Percentiles rank a stretch among this genome's conserved stretches.
phyloP scores from a whole-genome alignment of 2,888 invertebrate species.

The Gastracanthus pulcherrimus region DNA sequence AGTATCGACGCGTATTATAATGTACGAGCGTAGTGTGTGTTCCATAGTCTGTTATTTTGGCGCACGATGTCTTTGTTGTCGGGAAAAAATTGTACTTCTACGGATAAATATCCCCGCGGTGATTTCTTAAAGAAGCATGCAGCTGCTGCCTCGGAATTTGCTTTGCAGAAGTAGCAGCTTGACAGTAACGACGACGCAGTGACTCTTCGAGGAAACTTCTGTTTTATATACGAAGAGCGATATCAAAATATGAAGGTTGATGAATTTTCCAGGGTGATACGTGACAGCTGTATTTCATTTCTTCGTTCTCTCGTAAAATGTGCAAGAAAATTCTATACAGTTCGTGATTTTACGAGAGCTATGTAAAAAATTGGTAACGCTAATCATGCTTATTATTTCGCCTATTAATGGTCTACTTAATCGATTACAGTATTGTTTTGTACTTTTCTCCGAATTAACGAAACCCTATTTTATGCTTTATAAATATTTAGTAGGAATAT shows the following conservation, averaged over 20 bases:
- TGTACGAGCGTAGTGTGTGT: too few relatives aligned
- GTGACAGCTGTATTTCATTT: background rate
- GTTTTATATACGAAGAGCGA: background rate
- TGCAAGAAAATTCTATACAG: background rate
- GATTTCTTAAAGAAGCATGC: constrained; percentile 34
- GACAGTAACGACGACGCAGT: too few relatives aligned
- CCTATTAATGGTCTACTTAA: too few relatives aligned
- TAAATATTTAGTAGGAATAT: too few relatives aligned
- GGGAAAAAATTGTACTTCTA: background rate
- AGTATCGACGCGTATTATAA: too few relatives aligned
- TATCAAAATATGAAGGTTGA: constrained; percentile 3
- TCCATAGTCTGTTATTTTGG: constrained; percentile 13
- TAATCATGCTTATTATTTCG: too few relatives aligned
- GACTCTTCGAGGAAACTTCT: background rate
- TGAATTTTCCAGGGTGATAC: background rate
- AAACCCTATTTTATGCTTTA: too few relatives aligned
- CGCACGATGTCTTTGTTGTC: background rate
- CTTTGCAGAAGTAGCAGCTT: too few relatives aligned
- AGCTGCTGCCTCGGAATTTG: constrained; percentile 24
- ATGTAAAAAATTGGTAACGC: too few relatives aligned
- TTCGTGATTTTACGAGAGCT: too few relatives aligned
- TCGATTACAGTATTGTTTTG: too few relatives aligned
- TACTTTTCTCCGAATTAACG: too few relatives aligned
- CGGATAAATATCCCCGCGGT: constrained; percentile 17
- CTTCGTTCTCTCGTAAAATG: background rate